These are phyloP conservation scores for Gandaritis pyraliata DNA, from an alignment of 2,888 invertebrate genomes.

Conservation along the genomic window DNA sequence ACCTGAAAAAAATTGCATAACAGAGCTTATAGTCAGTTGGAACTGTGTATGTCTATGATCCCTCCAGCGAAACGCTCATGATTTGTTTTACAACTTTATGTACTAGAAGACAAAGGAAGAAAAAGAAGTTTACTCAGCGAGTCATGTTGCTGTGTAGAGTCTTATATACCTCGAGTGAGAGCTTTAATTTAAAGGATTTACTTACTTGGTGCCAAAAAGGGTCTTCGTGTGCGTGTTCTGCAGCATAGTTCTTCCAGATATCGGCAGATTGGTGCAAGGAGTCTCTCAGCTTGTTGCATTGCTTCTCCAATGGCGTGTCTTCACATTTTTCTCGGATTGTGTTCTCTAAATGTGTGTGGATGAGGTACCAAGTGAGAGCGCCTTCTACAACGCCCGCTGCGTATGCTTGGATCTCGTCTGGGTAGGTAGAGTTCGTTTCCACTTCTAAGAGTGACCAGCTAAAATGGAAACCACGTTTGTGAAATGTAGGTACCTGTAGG, in stretches of 20 bases:
- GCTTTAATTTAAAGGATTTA: not conserved
- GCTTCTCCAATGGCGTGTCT: conserved; percentile 73
- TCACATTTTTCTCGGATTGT: conserved; percentile 83
- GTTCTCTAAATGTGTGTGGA: conserved; percentile 92
- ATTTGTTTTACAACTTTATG: too few relatives aligned
- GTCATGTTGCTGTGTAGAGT: too few relatives aligned
- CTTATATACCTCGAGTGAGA: too few relatives aligned
- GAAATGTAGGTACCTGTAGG: not conserved
- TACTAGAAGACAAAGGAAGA: too few relatives aligned
- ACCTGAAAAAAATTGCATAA: conserved; percentile 77
- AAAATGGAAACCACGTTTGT: conserved; percentile 37
- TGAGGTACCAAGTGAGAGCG: conserved; percentile 90
- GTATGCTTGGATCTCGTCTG: conserved; percentile 92
- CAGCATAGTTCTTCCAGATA: conserved; percentile 85
- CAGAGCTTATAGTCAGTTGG: too few relatives aligned
- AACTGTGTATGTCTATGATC: too few relatives aligned
- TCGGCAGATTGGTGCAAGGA: conserved; percentile 87
- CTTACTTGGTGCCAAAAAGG: conserved; percentile 94
- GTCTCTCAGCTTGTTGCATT: conserved; percentile 87
- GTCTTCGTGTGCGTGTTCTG: conserved; percentile 71
- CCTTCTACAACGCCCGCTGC: conserved; percentile 95
- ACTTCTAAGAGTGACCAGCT: conserved; percentile 94
- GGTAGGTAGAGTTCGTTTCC: conserved; percentile 88
- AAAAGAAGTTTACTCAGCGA: too few relatives aligned
- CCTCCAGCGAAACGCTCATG: too few relatives aligned